A percentile compares a stretch with the other conserved stretches of the same genome.
phyloP scores from a whole-genome alignment of 2,113 vertebrate species.

The Chloroceryle aenea region DNA sequence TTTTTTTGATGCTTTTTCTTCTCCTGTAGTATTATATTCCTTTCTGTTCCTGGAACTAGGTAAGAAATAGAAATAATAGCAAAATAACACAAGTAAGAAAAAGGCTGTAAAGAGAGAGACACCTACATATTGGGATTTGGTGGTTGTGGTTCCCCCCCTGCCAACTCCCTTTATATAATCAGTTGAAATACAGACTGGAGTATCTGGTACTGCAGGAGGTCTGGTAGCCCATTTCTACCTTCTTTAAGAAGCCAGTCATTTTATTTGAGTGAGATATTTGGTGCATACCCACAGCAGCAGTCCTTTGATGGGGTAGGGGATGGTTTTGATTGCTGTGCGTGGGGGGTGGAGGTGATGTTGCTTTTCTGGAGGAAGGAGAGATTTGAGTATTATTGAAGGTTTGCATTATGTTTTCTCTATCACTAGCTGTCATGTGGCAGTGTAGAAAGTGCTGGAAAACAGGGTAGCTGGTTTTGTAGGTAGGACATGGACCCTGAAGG shows the following conservation, averaged over 20 bases:
- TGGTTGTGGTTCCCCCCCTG: fast-evolving
- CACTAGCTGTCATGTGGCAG: neutral
- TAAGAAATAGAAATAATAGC: neutral
- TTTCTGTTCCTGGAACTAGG: neutral
- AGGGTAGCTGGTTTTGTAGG: neutral
- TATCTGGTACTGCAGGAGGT: neutral
- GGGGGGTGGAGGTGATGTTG: neutral
- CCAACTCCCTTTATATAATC: neutral
- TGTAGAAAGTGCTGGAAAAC: neutral
- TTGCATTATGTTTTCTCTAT: neutral
- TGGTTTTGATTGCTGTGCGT: neutral
- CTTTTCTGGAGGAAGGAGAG: fast-evolving
- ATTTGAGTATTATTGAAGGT: neutral
- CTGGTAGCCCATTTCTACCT: neutral
- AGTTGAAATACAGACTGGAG: neutral
- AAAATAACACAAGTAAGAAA: neutral
- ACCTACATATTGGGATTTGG: neutral
- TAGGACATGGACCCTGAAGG: neutral
- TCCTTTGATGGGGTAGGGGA: neutral
- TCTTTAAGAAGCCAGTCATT: neutral
- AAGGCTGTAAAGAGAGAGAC: neutral
- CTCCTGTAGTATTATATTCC: neutral
- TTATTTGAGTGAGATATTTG: neutral
- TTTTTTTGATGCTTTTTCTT: neutral
- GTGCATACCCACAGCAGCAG: neutral